phyloP scores from a whole-genome alignment of 2,113 vertebrate species.

The Rafetus swinhoei region DNA sequence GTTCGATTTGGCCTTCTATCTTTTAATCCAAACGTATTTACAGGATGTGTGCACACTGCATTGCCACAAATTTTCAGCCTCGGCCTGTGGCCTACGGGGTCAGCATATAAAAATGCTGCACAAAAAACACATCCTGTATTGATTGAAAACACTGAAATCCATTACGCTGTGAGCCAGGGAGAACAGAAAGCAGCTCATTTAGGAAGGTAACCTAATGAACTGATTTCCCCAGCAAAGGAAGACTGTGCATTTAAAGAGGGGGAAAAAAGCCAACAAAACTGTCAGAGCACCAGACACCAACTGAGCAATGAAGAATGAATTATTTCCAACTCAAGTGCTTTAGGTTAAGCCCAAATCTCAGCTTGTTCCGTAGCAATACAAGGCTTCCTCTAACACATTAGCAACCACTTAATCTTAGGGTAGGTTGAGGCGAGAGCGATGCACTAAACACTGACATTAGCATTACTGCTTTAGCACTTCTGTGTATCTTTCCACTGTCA shows the following conservation, averaged over 20 bases:
- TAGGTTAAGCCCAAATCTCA: conserved; percentile 1
- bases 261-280: not conserved
- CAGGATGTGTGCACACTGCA: not conserved
- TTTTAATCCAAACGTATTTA: not conserved
- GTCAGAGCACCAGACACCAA: not conserved
- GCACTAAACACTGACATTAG: not conserved
- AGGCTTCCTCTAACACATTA: conserved; percentile 5
- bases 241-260: not conserved
- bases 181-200: not conserved
- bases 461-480: not conserved
- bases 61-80: not conserved
- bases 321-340: not conserved
- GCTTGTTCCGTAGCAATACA: not conserved
- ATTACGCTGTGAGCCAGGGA: not conserved
- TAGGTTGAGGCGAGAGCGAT: not conserved
- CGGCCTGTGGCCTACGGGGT: not conserved
- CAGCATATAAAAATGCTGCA: not conserved
- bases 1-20: not conserved
- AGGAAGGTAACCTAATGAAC: not conserved
- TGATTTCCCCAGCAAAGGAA: conserved; percentile 27
- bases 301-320: not conserved
- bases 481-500: conserved; percentile 13
- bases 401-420: not conserved
- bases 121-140: not conserved
- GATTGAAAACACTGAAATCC: conserved; percentile 6